Base-by-base conservation (phyloP, 1,140 invertebrate species). In the Homarus americanus region DNA sequence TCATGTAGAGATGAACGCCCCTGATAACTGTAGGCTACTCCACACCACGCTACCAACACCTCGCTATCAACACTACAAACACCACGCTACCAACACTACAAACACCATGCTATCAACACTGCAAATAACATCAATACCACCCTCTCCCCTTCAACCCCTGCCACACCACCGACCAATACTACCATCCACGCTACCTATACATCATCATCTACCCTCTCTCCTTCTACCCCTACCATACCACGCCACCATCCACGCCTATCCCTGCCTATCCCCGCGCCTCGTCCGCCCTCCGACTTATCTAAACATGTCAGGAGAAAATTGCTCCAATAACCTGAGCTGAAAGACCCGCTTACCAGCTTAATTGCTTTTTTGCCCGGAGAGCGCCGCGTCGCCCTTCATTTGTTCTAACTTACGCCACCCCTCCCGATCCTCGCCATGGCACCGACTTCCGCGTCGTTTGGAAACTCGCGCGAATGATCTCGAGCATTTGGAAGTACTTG, bases 261-360 rank as follows among this genome's bases (percentile, higher is more conserved):
- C 73, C 32, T 38, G 24, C 40, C 69, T 58, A 20, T 78, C 72
- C 41, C 58, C 32, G 38, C 49, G 49, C 53, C 79, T 63, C 63
- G 58, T 75, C 79, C 76, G 53, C 87, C 72, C 76, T 73, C 69
- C 73, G 87, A 90, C 87, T 90, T 90, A 90, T 90, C 87, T 90
- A 90, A 90, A 90, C 87, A 90, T 90, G 87, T 90, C 87, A 90
- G 78, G 87, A 83, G 87, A 90, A 90, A 90, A 90, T 90, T 90
- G 87, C 87, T 75, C 87, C 87, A 90, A 90, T 90, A 90, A 90
- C 87, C 80, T 73, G 87, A 90, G 87, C 87, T 83, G 87, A 90
- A 90, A 90, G 87, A 90, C 63, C 87, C 87, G 87, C 87, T 90
- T 90, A 90, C 87, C 87, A 66, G 87, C 87, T 90, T 90, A 90